Base-by-base conservation (phyloP, 2,797 vertebrate genomes). In the Carduelis carduelis region DNA sequence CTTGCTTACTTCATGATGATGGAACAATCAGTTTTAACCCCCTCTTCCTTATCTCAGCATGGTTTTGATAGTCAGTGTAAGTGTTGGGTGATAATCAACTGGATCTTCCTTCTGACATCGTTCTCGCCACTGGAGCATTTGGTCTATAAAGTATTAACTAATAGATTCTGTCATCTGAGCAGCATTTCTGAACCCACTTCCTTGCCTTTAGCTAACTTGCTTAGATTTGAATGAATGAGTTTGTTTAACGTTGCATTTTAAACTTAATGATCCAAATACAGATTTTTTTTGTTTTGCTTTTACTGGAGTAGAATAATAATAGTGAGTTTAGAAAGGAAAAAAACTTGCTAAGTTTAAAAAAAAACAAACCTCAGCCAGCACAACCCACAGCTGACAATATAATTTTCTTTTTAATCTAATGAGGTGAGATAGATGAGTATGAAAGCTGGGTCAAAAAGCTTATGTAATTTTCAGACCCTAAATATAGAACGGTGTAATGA, bases 371-470 rank as follows among this genome's bases (percentile, higher is more conserved):
- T 3, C 4, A 43, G 39, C 20, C 16, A 81, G 39, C 9, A 76
- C 52, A 86, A 35, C 7, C 12, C 32, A 47, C 24, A 30, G 30
- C 26, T n/a, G 37, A 70, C 41, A 39, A 12, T 14, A 5, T 41
- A 28, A 3, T 70, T 59, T 57, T 46, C 37, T 26, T 71, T 63
- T 75, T 18, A n/a, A 60, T 77, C 28, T 59, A 30, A 55, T 78
- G 43, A 91, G 52, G 37, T 78, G 74, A 90, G 15, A 46, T 18
- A 52, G 44, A 81, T 76, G 22, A 86, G n/a, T 79, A 82, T 16
- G 15, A 88, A 93, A 90, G 74, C 61, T 95, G 77, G 55, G 52
- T 91, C 87, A 90, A 56, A 78, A 91, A 82, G 80, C 83, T 93
- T 91, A 84, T 39, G 49, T 91, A 88, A 88, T 85, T 83, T 84